phyloP scores from a whole-genome alignment of 2,797 vertebrate species.

The Halcyon chelicuti region DNA sequence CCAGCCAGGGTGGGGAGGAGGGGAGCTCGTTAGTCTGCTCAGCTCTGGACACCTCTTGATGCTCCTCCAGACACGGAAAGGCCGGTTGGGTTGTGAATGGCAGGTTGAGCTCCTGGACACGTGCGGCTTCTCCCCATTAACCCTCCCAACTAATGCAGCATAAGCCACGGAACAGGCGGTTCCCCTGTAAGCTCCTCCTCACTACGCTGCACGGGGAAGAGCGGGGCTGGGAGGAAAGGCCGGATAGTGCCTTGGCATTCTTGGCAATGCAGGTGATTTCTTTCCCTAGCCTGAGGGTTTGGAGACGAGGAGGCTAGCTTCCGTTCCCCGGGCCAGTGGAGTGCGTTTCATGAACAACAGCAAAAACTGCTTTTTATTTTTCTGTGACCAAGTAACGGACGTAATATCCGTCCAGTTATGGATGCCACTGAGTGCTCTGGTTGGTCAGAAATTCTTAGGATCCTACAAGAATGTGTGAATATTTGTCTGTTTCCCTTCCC shows the following conservation, averaged over 20 bases:
- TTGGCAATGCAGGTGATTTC: background rate
- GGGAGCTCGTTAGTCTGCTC: background rate
- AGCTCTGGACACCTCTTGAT: background rate
- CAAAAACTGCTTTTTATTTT: background rate
- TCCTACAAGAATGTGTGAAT: slow-evolving; percentile 32
- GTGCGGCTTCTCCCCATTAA: background rate
- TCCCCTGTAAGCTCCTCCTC: background rate
- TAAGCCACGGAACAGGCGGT: background rate
- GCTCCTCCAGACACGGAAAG: background rate
- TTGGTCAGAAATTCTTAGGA: slow-evolving; percentile 67
- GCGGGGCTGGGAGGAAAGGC: background rate
- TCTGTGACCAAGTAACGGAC: background rate
- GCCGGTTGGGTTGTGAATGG: background rate
- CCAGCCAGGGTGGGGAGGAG: background rate
- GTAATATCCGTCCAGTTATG: background rate
- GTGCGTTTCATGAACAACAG: background rate
- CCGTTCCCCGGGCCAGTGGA: background rate
- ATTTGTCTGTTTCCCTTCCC: slow-evolving; percentile 33
- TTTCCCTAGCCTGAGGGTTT: background rate
- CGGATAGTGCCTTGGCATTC: background rate
- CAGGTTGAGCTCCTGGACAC: background rate
- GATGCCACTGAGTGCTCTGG: slow-evolving; percentile 55
- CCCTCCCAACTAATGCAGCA: fast-evolving
- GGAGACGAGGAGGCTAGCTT: background rate
- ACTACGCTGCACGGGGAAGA: fast-evolving